Base-by-base conservation (phyloP, 2,113 vertebrate genomes). In the Eulemur macaco region DNA sequence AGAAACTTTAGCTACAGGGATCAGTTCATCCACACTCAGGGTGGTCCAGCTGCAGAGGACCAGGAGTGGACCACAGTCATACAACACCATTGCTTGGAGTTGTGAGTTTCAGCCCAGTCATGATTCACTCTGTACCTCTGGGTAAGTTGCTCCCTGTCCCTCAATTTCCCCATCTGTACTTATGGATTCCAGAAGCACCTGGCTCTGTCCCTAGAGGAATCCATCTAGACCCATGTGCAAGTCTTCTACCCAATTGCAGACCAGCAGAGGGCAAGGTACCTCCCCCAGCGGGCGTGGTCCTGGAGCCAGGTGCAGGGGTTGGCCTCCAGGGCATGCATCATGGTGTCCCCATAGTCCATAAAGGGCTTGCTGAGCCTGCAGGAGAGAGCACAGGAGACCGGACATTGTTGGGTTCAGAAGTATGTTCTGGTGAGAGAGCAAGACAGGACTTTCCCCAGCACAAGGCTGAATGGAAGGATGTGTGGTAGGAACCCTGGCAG, bases 321-420 rank as follows among this genome's bases (percentile, higher is more conserved):
- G 1, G 99, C 99, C 80, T 99, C 99, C 98, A 99, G 98, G 12
- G 98, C 98, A 0, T 99, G 98, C 98, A 99, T 98, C 98, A 99
- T 83, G 0, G 97, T 97, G 47, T 98, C 99, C 3, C 99, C 99
- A 1, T 99, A 99, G 47, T 99, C 98, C 97, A 99, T 54, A 94
- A 99, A 99, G 2, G 98, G 99, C 56, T 98, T 98, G 93, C 99
- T 98, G 92, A 99, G 71, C 95, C 99, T 99, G 96, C 29, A 73
- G 77, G 89, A 93, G 34, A 60, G 29, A 74, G 3, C 29, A 17
- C 66, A 52, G 86, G 54, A 89, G 45, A 47, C n/a, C 4, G 25
- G 56, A 64, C 34, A 52, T 52, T 58, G 31, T 31, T 37, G 25
- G 63, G 15, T 86, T 93, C 17, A 54, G 68, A 54, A 76, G 73